Percentiles rank a stretch among this genome's conserved stretches.
phyloP scores from a whole-genome alignment of 2,113 vertebrate species.

The Alligator mississippiensis region DNA sequence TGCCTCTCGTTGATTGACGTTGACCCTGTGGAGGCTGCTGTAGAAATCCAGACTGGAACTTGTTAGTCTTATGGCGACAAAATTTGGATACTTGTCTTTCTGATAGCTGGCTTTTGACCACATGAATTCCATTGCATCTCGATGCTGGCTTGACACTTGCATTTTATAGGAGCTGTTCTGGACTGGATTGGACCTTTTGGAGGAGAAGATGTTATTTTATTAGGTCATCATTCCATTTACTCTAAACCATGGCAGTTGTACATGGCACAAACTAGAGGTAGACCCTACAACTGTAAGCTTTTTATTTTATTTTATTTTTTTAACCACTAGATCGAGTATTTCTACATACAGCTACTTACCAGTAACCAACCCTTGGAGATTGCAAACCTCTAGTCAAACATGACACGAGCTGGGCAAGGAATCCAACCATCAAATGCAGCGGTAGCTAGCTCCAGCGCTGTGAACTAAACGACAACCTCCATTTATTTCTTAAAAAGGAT shows the following conservation, averaged over 20 bases:
- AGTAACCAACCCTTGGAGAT: neutral
- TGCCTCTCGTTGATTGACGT: conserved; percentile 11
- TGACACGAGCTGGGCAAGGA: neutral
- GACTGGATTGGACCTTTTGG: conserved; percentile 45
- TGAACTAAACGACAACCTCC: conserved; percentile 15
- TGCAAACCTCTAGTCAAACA: fast-evolving
- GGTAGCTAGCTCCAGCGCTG: neutral
- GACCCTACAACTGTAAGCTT: conserved; percentile 41
- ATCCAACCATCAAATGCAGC: conserved; percentile 35
- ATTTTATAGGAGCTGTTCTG: neutral
- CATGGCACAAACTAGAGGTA: conserved; percentile 49
- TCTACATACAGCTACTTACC: conserved; percentile 13
- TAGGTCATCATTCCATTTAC: conserved; percentile 72
- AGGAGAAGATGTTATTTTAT: conserved; percentile 31
- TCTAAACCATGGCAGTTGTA: conserved; percentile 52
- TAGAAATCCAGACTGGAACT: conserved; percentile 23
- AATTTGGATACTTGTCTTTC: neutral
- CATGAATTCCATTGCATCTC: neutral
- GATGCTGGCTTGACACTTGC: neutral
- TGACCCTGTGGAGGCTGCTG: conserved; percentile 62
- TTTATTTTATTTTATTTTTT: conserved; percentile 4
- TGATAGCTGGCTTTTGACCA: neutral
- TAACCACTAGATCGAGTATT: conserved; percentile 79
- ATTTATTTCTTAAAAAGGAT: conserved; percentile 30
- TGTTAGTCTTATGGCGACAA: neutral